A percentile compares a stretch with the other conserved stretches of the same genome.
These are phyloP conservation scores for Lerista edwardsae DNA, from an alignment of 2,797 vertebrate species.

Conservation along the genomic window DNA sequence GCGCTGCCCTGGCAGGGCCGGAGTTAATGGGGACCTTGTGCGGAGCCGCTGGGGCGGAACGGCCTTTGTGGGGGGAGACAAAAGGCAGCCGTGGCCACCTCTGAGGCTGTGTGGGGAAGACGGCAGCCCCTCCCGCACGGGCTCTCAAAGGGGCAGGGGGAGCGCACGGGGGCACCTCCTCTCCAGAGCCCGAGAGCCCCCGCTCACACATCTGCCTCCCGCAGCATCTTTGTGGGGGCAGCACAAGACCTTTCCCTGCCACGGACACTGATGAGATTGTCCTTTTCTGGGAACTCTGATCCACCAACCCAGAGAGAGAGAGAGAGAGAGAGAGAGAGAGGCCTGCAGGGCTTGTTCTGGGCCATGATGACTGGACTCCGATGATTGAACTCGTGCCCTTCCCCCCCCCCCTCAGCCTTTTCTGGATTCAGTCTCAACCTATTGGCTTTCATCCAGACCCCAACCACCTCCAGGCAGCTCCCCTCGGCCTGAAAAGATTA, in stretches of 20 bases:
- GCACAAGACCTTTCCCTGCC: conserved; percentile 20
- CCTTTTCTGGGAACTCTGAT: conserved; percentile 33
- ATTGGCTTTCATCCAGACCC: no score
- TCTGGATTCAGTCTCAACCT: no score
- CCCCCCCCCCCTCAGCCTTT: no score
- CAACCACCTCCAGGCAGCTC: no score
- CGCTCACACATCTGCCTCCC: conserved; percentile 75
- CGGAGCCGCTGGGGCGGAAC: conserved; percentile 91
- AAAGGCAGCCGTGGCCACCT: conserved; percentile 83
- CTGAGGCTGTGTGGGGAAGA: conserved; percentile 83
- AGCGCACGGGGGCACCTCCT: conserved; percentile 72
- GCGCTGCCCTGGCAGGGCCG: conserved; percentile 85
- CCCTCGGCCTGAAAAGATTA: no score
- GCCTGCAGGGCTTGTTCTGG: no score
- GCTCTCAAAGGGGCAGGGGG: conserved; percentile 81
- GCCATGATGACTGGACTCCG: no score
- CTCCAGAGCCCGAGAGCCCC: conserved; percentile 61
- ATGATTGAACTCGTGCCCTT: no score
- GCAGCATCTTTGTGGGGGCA: conserved; percentile 22
- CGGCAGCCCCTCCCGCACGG: conserved; percentile 64
- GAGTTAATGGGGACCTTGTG: conserved; percentile 99
- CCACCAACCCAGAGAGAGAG: rapidly evolving
- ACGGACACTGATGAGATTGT: conserved; percentile 44
- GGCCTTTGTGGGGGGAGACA: conserved; percentile 81
- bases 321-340: no score